Percentiles rank a stretch among this genome's conserved stretches.
These are phyloP conservation scores for Volucella inflata DNA, from an alignment of 2,888 invertebrate genomes.

Conservation along the genomic window DNA sequence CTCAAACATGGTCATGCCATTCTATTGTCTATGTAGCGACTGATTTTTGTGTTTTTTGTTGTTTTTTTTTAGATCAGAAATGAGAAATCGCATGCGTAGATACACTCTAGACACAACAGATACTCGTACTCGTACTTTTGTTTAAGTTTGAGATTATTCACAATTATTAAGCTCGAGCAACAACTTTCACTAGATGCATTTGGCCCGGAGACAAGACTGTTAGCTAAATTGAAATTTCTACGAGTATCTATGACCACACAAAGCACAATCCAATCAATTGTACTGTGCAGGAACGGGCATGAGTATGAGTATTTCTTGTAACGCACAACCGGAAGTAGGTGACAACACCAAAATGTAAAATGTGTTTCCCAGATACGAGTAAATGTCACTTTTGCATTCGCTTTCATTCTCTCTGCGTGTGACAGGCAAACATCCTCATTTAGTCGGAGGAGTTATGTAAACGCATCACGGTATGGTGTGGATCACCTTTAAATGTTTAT, in stretches of 20 bases:
- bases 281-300: slow-evolving; percentile 12
- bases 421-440: slow-evolving; percentile 72
- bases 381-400: slow-evolving; percentile 16
- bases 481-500: slow-evolving; percentile 60
- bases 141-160: slow-evolving; percentile 72
- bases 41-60: slow-evolving; percentile 1
- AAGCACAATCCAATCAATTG: slow-evolving; percentile 13
- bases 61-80: slow-evolving; percentile 27
- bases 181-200: slow-evolving; percentile 56
- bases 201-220: background rate
- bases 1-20: slow-evolving; percentile 71
- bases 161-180: slow-evolving; percentile 58
- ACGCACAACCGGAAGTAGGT: slow-evolving; percentile 63
- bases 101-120: slow-evolving; percentile 42
- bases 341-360: slow-evolving; percentile 27
- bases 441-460: slow-evolving; percentile 37
- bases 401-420: slow-evolving; percentile 43
- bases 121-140: slow-evolving; percentile 29
- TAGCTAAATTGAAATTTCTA: slow-evolving; percentile 56
- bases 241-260: slow-evolving; percentile 33
- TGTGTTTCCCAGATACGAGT: slow-evolving; percentile 49
- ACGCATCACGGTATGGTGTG: slow-evolving; percentile 35
- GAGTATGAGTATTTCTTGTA: background rate
- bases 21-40: slow-evolving; percentile 57
- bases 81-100: slow-evolving; percentile 65